Conservation (phyloP, 2,797 vertebrate genomes). For the Enoplosus armatus region DNA sequence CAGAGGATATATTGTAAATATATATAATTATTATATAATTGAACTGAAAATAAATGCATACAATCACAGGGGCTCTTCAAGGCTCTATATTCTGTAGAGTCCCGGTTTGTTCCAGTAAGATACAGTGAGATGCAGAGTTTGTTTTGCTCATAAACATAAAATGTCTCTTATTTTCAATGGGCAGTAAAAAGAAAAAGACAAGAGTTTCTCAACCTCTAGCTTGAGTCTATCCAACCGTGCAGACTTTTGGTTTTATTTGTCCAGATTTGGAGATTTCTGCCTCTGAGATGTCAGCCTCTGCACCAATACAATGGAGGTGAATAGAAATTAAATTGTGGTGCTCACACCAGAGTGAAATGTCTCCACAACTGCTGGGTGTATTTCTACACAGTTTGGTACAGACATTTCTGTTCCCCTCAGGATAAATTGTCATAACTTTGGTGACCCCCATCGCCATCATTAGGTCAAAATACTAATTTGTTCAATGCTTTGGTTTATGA, state of each 20-base stretch:
- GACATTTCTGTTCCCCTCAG: neutral
- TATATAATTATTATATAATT: no score
- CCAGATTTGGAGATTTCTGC: neutral
- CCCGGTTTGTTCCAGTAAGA: constrained; percentile 3
- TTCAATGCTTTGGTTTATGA: no score
- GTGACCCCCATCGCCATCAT: neutral
- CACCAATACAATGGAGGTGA: neutral
- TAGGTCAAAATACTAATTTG: neutral
- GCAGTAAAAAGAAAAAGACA: no score
- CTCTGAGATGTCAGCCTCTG: neutral
- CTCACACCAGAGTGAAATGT: neutral
- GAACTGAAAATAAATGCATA: no score
- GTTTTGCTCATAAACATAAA: no score
- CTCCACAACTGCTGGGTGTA: neutral
- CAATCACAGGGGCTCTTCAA: neutral
- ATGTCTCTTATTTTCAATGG: neutral
- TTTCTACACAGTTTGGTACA: neutral
- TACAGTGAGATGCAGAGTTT: neutral
- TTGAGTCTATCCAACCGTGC: neutral
- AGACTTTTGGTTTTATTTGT: neutral
- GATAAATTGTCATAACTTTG: no score
- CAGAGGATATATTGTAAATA: no score
- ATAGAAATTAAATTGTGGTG: neutral
- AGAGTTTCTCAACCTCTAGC: neutral
- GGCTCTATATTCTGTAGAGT: neutral